These are phyloP conservation scores for Ariopsis seemanni DNA, from an alignment of 2,113 vertebrate species.

Conservation along the genomic window DNA sequence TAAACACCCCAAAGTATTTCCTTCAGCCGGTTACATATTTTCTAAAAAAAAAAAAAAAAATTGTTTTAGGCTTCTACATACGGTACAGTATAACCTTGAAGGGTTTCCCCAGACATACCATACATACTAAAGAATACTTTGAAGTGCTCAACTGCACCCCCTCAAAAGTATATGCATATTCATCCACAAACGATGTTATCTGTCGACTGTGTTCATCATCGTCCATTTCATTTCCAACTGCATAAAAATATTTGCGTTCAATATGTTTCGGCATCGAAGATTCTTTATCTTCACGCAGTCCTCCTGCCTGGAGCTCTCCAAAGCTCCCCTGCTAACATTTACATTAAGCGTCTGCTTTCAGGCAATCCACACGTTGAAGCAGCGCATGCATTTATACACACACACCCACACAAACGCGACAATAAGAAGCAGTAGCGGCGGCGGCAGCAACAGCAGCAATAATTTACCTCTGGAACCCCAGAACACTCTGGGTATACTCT, in stretches of 20 bases:
- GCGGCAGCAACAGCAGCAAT: not conserved
- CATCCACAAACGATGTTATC: not conserved
- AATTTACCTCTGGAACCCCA: not conserved
- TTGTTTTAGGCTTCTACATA: not conserved
- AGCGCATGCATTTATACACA: conserved; percentile 9
- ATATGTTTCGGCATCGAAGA: not conserved
- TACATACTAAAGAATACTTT: not conserved
- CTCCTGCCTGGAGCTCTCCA: conserved; percentile 11
- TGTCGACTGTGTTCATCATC: not conserved
- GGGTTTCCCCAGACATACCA: fast-evolving
- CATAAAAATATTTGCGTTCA: not conserved
- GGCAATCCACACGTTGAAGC: not conserved
- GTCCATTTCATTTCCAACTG: not conserved
- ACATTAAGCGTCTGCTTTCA: conserved; percentile 3
- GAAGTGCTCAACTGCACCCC: not conserved
- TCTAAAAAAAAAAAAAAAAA: not conserved
- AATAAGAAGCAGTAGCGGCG: not conserved
- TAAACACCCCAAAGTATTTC: not conserved
- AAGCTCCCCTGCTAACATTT: conserved; percentile 22
- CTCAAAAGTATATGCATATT: not conserved
- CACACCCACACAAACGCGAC: conserved; percentile 19
- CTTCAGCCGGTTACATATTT: not conserved
- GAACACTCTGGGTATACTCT: not conserved
- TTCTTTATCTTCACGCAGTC: not conserved
- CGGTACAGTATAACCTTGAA: not conserved